Base-by-base conservation (phyloP, 2,113 vertebrate species). In the Hypomesus transpacificus region DNA sequence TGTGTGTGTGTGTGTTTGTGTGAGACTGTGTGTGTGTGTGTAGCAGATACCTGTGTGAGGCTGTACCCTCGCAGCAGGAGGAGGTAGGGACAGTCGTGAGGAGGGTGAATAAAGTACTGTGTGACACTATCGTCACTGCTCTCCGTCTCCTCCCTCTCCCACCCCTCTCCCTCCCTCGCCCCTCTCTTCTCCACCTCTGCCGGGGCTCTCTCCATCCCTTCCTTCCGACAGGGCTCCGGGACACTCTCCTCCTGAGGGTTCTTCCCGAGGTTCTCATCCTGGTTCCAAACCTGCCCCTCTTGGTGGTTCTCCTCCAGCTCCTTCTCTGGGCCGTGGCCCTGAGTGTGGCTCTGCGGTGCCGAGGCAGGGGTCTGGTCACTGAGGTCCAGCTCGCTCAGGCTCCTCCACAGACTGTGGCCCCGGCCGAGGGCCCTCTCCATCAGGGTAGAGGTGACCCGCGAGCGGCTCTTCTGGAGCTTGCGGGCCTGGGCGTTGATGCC, bases 401-500 rank as follows among this genome's bases (percentile, higher is more conserved):
- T 92, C 79, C 91, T 82, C 85, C 89, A 90, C 66, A 93, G 80
- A 21, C 75, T 82, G 28, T 77, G 79, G 28, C 69, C 69, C 16
- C 74, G 71, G 3, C 80, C 77, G 46, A 62, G 2, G 0, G 76
- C 79, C 75, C 66, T 84, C 70, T 87, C 79, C 6, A 85, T 62
- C 65, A 90, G 79, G n/a, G 88, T 83, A 14, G 92, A 92, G 74
- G 84, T 84, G 14, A 91, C 91, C 26, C 93, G 82, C n/a, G 91
- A 92, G 69, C 92, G 89, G 22, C 90, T 91, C 83, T 93, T 93
- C 84, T 94, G 93, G 71, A 94, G 85, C 71, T 90, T 92, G 0
- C 93, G 89, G n/a, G 93, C 93, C 87, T 94, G 93, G n/a, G 92
- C 93, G 3, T 94, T 94, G 71, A 94, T 90, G 28, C 93, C 93